Base-by-base conservation (phyloP, 2,797 vertebrate genomes). In the Chelon auratus region DNA sequence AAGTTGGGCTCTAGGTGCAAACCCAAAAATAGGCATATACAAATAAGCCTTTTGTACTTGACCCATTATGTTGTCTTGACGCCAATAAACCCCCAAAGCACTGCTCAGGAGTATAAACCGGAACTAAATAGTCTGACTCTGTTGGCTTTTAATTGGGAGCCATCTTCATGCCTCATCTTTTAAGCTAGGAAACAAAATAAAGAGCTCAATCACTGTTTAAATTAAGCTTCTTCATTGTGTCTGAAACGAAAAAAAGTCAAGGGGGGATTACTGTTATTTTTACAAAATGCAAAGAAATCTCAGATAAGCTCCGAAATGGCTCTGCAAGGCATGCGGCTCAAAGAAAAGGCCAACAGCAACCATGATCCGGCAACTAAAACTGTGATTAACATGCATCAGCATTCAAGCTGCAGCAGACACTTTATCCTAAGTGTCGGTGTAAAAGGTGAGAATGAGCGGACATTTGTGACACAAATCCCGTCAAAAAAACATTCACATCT, bases 201-300 rank as follows among this genome's bases (percentile, higher is more conserved):
- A 82, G 67, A 68, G 51, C 75, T 67, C n/a, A 67, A 69, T 83
- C 61, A 67, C 12, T 54, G 65, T 77, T 79, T 62, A 68, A 74
- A 75, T 82, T 70, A 76, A 69, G 62, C 66, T 55, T 47, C 52
- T 75, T 85, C 78, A 67, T 78, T 74, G 43, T 53, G 30, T 36
- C 66, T 69, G 57, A 73, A 73, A 78, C 39, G 37, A 72, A 53
- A 73, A 68, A 59, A 52, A 45, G 17, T 61, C 26, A 48, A 62
- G 39, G 54, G 61, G 62, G 58, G 58, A 74, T 82, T 81, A 58
- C 45, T 39, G 47, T 69, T 80, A 60, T 61, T 75, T 79, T 71
- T 69, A 39, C 42, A 69, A 68, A 78, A 56, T 72, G 59, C 37
- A 54, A 60, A 42, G 18, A 75, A 74, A 83, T 52, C 58, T n/a